Evolutionary conservation across 2,888 invertebrate species (phyloP), one percentile per base, ranked within the genome.

Genomic region (Chelonus formosanus): DNA sequence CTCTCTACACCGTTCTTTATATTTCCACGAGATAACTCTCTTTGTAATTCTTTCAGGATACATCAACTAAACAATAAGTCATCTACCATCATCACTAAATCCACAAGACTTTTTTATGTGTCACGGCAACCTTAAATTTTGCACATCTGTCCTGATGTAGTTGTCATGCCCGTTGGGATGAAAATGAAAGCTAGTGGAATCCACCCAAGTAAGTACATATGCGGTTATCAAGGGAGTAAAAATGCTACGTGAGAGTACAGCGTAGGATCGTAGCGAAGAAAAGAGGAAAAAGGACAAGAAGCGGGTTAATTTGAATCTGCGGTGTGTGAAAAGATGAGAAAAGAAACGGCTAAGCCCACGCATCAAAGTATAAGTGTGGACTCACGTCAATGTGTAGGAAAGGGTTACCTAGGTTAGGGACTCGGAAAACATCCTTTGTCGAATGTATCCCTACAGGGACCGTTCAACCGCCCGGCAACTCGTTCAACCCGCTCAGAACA

Each of bases 401-500:
- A 82, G 81, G 82, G 82, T 83, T 83, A 77, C 80, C 83, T 81
- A 83, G 82, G 82, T 83, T 82, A 83, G 82, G 81, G 81, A 82
- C 81, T 81, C 74, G 82, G 81, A 83, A 82, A 83, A 83, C 81
- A 82, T 81, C 81, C 81, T 83, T 83, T 83, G 83, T 83, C 81
- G 79, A 80, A 82, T 73, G 69, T 80, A 81, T 31, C 81, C 80
- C 82, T 79, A 78, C 78, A 80, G 81, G 79, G 80, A 81, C 78
- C 79, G 81, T 75, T 79, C 79, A 79, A 77, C 78, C 78, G 78
- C 79, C 80, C 80, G 76, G 82, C 80, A 77, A 78, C 79, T 79
- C 78, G 79, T 79, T 78, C 80, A 78, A 78, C 79, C 76, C 79
- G 78, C 78, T 76, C 77, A 80, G 78, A 67, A 80, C 78, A 80